These are phyloP conservation scores for Promerops cafer DNA, from an alignment of 2,113 vertebrate species.

Conservation along the genomic window DNA sequence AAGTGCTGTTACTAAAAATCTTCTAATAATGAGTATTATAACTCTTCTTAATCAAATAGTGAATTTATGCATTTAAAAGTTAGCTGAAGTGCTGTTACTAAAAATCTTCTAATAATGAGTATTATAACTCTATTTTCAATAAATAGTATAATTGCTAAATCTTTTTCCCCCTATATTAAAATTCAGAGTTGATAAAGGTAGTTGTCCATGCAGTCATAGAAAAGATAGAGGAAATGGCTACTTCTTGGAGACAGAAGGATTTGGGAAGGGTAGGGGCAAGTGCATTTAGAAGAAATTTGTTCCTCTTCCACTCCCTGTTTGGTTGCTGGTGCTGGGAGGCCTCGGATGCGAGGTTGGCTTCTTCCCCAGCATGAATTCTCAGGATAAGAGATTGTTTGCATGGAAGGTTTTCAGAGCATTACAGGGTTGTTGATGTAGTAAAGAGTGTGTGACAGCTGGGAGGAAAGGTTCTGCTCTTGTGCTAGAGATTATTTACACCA, in stretches of 20 bases:
- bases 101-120: not conserved
- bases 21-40: not conserved
- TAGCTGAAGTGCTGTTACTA: not conserved
- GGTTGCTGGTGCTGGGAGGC: not conserved
- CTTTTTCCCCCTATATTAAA: not conserved
- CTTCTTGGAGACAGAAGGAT: not conserved
- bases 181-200: not conserved
- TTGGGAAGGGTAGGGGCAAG: not conserved
- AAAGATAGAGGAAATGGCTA: not conserved
- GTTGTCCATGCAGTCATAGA: not conserved
- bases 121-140: not conserved
- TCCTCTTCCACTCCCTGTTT: rapidly evolving
- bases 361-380: not conserved
- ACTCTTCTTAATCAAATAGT: not conserved
- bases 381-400: not conserved
- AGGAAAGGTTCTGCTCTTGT: constrained; percentile 15
- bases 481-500: constrained; percentile 41
- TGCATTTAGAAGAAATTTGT: not conserved
- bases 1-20: not conserved
- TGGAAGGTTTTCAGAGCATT: constrained; percentile 10
- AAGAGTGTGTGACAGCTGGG: constrained; percentile 21
- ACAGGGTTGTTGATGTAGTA: constrained; percentile 16
- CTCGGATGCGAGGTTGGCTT: not conserved
- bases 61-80: not conserved
- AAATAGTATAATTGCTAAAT: not conserved